These are phyloP conservation scores for Danionella cerebrum DNA, from an alignment of 2,113 vertebrate species.

Conservation along the genomic window DNA sequence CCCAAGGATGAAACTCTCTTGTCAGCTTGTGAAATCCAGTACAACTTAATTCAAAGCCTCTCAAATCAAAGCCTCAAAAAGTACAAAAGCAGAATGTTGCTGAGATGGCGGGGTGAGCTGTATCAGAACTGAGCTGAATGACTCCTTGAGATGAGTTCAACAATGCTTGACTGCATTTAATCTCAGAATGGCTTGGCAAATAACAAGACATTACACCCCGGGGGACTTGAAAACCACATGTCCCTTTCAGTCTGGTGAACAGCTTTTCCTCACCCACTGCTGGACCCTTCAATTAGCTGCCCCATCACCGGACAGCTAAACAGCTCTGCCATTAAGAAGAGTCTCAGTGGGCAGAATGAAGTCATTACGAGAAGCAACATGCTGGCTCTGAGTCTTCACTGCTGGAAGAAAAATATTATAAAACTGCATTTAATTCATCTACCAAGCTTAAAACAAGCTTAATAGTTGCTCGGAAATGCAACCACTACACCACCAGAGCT, in stretches of 20 bases:
- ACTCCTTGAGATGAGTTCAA: neutral
- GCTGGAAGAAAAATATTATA: neutral
- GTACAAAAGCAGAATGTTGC: neutral
- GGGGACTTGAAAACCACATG: constrained; percentile 51
- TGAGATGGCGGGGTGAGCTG: neutral
- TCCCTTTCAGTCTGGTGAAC: constrained; percentile 44
- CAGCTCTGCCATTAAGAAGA: constrained; percentile 27
- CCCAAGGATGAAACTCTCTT: neutral
- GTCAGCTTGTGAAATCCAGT: constrained; percentile 9
- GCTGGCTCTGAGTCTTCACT: neutral
- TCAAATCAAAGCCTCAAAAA: neutral
- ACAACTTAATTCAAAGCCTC: neutral
- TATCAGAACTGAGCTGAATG: neutral
- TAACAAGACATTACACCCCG: constrained; percentile 58
- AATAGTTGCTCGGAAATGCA: too few species aligned
- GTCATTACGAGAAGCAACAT: constrained; percentile 9
- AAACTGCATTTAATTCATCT: constrained; percentile 6
- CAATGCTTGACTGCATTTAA: neutral
- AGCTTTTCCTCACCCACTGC: constrained; percentile 44
- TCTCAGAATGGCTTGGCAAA: constrained; percentile 53
- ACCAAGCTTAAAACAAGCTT: too few species aligned
- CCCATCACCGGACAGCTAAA: neutral
- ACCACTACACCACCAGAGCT: too few species aligned
- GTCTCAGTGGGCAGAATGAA: constrained; percentile 7
- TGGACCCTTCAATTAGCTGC: constrained; percentile 41